Evolutionary conservation across 2,113 vertebrate genomes (phyloP).

Genomic region (Sitta europaea): DNA sequence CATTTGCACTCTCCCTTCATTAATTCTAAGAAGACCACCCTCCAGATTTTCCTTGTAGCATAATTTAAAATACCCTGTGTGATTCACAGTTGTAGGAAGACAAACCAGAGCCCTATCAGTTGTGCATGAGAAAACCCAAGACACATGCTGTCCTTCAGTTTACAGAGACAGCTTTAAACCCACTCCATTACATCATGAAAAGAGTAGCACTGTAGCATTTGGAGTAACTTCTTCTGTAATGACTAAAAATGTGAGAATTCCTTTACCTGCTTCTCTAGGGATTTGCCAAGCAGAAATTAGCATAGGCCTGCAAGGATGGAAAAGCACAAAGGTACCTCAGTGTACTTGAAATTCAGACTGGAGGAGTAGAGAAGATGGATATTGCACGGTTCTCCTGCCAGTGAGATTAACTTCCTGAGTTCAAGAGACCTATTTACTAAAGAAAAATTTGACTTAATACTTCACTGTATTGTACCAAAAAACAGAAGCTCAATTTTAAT

Average conservation of each 20-base stretch:
- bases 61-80: not conserved
- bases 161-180: not conserved
- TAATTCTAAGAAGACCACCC: accelerated
- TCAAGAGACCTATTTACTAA: not conserved
- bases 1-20: not conserved
- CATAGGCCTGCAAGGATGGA: not conserved
- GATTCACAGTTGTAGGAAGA: not conserved
- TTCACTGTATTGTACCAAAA: not conserved
- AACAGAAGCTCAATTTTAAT: not conserved
- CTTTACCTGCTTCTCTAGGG: not conserved
- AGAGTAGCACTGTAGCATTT: not conserved
- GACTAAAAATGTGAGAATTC: not conserved
- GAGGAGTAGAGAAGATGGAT: not conserved
- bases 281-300: not conserved
- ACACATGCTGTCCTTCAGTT: not conserved
- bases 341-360: not conserved
- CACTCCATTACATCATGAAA: not conserved
- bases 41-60: not conserved
- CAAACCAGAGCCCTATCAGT: not conserved
- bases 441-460: not conserved
- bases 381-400: not conserved
- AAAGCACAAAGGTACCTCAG: not conserved
- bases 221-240: not conserved
- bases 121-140: not conserved
- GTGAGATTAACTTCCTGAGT: not conserved